A percentile compares a stretch with the other conserved stretches of the same genome.
phyloP scores from a whole-genome alignment of 2,797 vertebrate species.

The Cryptoblepharus egeriae region DNA sequence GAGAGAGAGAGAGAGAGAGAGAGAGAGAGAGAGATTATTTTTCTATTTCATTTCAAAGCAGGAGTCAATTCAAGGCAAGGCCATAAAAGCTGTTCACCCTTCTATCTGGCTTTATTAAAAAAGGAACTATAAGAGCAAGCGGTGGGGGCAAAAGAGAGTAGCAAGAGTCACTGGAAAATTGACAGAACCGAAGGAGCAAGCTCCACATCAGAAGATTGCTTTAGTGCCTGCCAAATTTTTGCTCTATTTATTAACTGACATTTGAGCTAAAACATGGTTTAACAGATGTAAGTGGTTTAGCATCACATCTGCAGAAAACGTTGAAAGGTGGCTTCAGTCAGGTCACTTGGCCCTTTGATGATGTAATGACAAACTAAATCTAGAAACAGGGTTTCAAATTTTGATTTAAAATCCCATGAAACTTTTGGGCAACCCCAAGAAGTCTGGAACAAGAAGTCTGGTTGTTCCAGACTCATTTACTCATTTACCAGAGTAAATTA shows the following conservation, averaged over 20 bases:
- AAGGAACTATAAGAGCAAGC: neutral
- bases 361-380: neutral
- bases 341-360: neutral
- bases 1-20: neutral
- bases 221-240: neutral
- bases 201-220: neutral
- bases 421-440: neutral
- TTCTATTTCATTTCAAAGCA: constrained; percentile 56
- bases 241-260: neutral
- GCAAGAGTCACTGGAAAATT: neutral
- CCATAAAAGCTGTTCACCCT: neutral
- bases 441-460: neutral
- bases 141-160: neutral
- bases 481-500: too few species aligned
- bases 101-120: constrained; percentile 1
- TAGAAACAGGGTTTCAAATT: neutral
- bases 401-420: neutral
- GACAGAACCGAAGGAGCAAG: neutral
- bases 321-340: neutral
- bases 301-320: too few species aligned
- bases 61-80: neutral
- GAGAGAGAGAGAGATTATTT: constrained; percentile 19
- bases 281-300: too few species aligned
- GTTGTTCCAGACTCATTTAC: too few species aligned
- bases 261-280: too few species aligned